Base-by-base conservation (phyloP, 64 coral and sea anemone genomes). In the Pocillopora verrucosa region DNA sequence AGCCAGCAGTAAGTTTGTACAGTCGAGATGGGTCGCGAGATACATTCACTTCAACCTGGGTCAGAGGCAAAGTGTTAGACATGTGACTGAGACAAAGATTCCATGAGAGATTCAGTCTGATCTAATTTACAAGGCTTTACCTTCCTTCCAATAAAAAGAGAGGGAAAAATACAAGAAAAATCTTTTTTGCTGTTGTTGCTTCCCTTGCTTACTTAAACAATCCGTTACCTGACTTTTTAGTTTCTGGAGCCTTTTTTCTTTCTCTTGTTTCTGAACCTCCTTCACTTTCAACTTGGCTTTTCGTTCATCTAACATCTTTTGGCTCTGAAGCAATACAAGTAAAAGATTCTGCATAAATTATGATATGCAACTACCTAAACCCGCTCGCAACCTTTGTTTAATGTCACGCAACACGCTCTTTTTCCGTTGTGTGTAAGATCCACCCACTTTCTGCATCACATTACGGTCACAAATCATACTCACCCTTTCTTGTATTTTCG, bases 211-310 rank as follows among this genome's bases (percentile, higher is more conserved):
- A 70, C 20, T 11, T 22, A 11, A 70, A 30, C 3, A 11, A 70
- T 70, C 13, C 56, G 22, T 79, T 82, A 98, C 96, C 93, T 94
- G 96, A 59, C 93, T 98, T 92, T 89, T 94, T 35, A 98, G 76
- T 87, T 98, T 98, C 75, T 94, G 73, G 63, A 98, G 90, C 87
- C 96, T 76, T 88, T 89, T 98, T 79, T 98, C 92, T 62, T 94
- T 98, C 37, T 94, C 96, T 56, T 84, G 64, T 60, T 92, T 90
- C 57, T 98, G 92, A 26, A 82, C 59, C 82, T 89, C 92, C 75
- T 82, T 94, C 58, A 60, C 87, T 81, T 94, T 82, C 60, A 92
- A 70, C 38, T 88, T 94, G 10, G 77, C 80, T 58, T 98, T 86
- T 56, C 92, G 92, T 78, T 80, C 96, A 24, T 92, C 65, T 19